Percentiles rank a stretch among this genome's conserved stretches.
Conservation (phyloP, 2,113 vertebrate genomes). For the Pycnonotus jocosus region DNA sequence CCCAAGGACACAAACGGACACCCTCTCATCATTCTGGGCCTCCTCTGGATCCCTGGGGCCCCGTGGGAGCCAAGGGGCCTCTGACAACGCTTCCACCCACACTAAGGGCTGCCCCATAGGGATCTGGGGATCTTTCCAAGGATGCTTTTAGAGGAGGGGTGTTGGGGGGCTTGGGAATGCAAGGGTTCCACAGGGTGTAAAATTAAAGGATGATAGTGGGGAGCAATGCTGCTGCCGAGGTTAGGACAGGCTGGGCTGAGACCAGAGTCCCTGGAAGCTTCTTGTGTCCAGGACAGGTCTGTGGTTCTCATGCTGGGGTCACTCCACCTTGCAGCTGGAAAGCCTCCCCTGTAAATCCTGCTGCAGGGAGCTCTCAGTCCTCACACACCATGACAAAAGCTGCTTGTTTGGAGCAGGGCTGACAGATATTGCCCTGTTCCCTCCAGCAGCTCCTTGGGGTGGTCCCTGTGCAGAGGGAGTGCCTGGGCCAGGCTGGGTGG, state of each 20-base stretch:
- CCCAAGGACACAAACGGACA: constrained; percentile 30
- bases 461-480: rapidly evolving
- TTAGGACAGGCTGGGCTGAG: background rate
- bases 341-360: background rate
- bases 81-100: rapidly evolving
- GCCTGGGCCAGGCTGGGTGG: background rate
- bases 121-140: background rate
- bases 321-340: background rate
- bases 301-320: background rate
- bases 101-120: background rate
- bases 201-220: background rate
- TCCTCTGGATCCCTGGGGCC: background rate
- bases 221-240: background rate
- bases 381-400: background rate
- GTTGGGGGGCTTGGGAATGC: background rate
- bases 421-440: background rate
- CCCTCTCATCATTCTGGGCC: background rate
- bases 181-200: background rate
- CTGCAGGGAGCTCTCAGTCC: background rate
- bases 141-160: background rate
- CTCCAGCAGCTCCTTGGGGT: background rate
- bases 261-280: background rate
- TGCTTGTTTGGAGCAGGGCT: background rate
- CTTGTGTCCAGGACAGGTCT: background rate
- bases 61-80: background rate